phyloP scores from a whole-genome alignment of 1,140 invertebrate species.

The Habropoda laboriosa region DNA sequence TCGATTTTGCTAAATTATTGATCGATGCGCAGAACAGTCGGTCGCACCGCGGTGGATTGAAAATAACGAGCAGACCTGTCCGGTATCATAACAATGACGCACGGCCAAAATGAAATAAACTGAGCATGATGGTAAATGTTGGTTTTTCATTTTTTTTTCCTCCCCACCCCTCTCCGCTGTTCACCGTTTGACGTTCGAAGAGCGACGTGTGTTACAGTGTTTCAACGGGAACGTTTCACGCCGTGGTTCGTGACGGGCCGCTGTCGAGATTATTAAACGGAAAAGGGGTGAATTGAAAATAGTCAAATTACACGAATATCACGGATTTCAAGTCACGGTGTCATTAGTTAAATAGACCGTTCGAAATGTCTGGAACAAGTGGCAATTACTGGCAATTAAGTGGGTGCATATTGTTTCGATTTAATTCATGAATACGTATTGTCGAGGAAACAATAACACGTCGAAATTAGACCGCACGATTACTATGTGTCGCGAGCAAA shows the following conservation, averaged over 20 bases:
- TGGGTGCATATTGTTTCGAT: conserved; percentile 25
- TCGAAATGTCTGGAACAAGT: conserved; percentile 14
- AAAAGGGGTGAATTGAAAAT: not conserved
- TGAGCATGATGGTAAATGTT: not conserved
- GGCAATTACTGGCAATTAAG: conserved; percentile 31
- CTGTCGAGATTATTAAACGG: not conserved
- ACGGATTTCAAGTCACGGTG: not conserved
- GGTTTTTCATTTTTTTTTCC: not conserved
- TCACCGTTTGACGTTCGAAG: not conserved
- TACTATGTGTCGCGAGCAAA: not conserved
- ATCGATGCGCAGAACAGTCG: conserved; percentile 37
- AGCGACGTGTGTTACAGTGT: not conserved
- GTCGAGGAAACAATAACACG: conserved; percentile 12
- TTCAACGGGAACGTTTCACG: not conserved
- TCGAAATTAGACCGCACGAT: conserved; percentile 16
- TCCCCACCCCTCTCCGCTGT: too few species aligned
- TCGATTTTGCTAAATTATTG: conserved; percentile 48
- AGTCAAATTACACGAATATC: not conserved
- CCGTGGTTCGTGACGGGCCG: too few species aligned
- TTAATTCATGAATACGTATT: conserved; percentile 17
- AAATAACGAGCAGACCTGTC: conserved; percentile 31
- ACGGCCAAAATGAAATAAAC: conserved; percentile 16
- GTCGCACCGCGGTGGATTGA: conserved; percentile 6
- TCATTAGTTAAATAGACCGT: conserved; percentile 3
- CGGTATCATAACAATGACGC: conserved; percentile 13